A percentile compares a stretch with the other conserved stretches of the same genome.
Conservation (phyloP, 2,113 vertebrate genomes). For the Peucedramus taeniatus region DNA sequence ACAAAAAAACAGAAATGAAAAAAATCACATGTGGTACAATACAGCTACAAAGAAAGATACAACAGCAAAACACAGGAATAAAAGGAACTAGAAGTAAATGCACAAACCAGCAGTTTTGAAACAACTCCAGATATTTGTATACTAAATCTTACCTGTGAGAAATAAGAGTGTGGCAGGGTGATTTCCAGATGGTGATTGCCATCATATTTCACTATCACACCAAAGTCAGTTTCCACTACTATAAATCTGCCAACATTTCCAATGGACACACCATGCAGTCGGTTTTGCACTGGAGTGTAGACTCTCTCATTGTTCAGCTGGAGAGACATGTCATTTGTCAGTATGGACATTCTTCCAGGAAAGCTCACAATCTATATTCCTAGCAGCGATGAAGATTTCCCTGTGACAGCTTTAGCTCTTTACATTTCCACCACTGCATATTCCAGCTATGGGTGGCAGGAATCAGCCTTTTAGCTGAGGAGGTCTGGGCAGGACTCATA, state of each 20-base stretch:
- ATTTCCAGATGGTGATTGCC: conserved; percentile 85
- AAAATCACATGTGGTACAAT: not conserved
- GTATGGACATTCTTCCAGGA: not conserved
- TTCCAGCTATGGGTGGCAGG: not conserved
- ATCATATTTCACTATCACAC: conserved; percentile 84
- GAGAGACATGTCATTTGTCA: not conserved
- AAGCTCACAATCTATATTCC: not conserved
- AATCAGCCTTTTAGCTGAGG: not conserved
- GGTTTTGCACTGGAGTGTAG: conserved; percentile 70
- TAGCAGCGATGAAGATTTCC: not conserved
- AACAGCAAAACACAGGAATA: not conserved
- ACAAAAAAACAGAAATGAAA: not conserved
- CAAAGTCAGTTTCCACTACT: conserved; percentile 83
- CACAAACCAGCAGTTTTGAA: not conserved
- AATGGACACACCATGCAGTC: conserved; percentile 59
- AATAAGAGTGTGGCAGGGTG: conserved; percentile 82
- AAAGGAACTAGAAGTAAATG: not conserved
- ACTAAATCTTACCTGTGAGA: conserved; percentile 76
- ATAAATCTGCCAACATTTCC: conserved; percentile 78
- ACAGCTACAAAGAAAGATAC: not conserved
- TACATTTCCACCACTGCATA: not conserved
- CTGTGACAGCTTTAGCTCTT: not conserved
- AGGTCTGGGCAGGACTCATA: not conserved
- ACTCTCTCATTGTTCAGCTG: conserved; percentile 62
- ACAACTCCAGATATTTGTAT: not conserved